Evolutionary conservation across 2,113 vertebrate genomes (phyloP), one percentile per base, ranked within the genome.

Genomic region (Nettapus auritus): DNA sequence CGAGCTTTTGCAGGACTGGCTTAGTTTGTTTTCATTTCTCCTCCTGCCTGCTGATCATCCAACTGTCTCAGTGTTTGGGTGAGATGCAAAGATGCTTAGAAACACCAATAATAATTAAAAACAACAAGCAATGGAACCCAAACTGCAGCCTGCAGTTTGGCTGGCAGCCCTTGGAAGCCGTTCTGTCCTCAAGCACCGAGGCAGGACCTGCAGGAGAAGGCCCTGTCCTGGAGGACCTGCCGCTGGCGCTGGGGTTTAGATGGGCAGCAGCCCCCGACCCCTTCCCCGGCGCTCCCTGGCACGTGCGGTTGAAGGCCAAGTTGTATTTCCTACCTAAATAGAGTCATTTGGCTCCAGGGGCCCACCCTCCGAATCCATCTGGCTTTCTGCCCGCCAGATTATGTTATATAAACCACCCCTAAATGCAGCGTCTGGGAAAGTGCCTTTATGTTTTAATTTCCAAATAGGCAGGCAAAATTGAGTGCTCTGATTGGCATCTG

Each of bases 371-470:
- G 6, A 69, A 90, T 36, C 69, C 88, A 46, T 57, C 84, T 95
- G 95, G 90, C 96, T 86, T 94, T 63, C 75, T 89, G 89, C 94
- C 95, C 87, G 8, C 67, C 38, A 93, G 91, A 92, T 92, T 82
- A 82, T 66, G 94, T 92, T 94, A n/a, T 85, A 89, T 93, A 90
- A 97, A 95, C 89, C 88, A 82, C 62, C 94, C 88, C 64, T 96
- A 94, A 94, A 96, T 80, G 94, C 91, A 79, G 93, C 71, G 94
- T 83, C 93, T 90, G 90, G 84, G 89, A 89, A 92, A 93, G 80
- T 75, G 89, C 90, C 96, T 96, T 96, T 95, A 95, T 97, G 94
- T 96, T 97, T 97, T 97, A 97, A 97, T 97, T 97, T 91, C 91
- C 92, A 97, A 96, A 97, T 95, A 96, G 92, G 96, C 97, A 94